Conservation (phyloP, 2,888 invertebrate species). For the Drosophila nigricruria region DNA sequence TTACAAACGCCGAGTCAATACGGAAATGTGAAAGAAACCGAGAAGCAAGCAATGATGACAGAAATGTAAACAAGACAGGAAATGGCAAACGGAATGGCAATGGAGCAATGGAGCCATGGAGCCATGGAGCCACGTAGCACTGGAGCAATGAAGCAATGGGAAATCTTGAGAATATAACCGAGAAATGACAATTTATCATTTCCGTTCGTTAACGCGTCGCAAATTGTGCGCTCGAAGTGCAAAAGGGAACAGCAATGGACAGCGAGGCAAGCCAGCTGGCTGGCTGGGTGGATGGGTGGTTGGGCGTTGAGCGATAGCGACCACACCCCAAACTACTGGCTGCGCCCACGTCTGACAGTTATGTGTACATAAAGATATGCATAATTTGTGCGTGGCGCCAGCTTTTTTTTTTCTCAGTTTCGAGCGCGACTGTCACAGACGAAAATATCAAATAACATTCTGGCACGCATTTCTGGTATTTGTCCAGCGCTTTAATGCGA, state of each 20-base stretch:
- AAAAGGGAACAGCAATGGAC: not conserved
- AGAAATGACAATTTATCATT: slow-evolving; percentile 78
- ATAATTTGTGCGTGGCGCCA: slow-evolving; percentile 65
- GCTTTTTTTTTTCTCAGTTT: slow-evolving; percentile 20
- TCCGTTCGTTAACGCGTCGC: slow-evolving; percentile 66
- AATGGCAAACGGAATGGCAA: slow-evolving; percentile 48
- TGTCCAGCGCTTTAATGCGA: slow-evolving; percentile 62
- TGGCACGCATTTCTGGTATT: slow-evolving; percentile 75
- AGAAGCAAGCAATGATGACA: slow-evolving; percentile 26
- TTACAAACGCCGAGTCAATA: slow-evolving; percentile 31
- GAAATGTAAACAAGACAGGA: slow-evolving; percentile 27
- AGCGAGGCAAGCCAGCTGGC: not conserved
- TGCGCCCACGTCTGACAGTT: slow-evolving; percentile 54
- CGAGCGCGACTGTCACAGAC: slow-evolving; percentile 19
- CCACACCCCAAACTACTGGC: slow-evolving; percentile 24
- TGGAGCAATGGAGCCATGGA: slow-evolving; percentile 29
- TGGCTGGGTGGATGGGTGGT: not conserved
- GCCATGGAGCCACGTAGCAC: slow-evolving; percentile 12
- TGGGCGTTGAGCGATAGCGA: too few relatives aligned
- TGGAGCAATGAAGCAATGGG: slow-evolving; percentile 11
- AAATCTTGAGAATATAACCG: slow-evolving; percentile 48
- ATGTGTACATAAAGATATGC: slow-evolving; percentile 58
- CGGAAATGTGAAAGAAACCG: slow-evolving; percentile 39
- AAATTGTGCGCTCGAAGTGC: slow-evolving; percentile 56
- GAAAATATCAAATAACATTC: slow-evolving; percentile 69